Percentiles rank a stretch among this genome's conserved stretches.
Evolutionary conservation across 2,113 vertebrate species (phyloP).

Genomic region (Phrynocephalus versicolor): DNA sequence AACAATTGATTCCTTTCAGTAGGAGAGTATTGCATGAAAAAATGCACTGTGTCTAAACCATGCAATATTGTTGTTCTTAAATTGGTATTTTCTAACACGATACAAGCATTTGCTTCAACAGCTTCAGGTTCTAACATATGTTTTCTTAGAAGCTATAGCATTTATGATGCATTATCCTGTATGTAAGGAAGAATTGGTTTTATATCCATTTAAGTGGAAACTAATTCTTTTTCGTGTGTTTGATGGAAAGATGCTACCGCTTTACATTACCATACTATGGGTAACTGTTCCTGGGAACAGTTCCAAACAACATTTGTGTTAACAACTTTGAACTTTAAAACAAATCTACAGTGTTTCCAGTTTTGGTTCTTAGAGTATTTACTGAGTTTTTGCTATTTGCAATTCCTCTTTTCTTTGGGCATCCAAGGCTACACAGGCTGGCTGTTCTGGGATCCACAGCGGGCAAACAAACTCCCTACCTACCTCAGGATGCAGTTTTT

Average conservation of each 20-base stretch:
- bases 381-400: background rate
- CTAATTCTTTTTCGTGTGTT: slow-evolving; percentile 1
- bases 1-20: too few relatives aligned
- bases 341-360: background rate
- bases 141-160: background rate
- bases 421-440: too few relatives aligned
- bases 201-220: slow-evolving; percentile 7
- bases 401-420: too few relatives aligned
- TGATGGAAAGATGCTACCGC: background rate
- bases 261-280: background rate
- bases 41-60: background rate
- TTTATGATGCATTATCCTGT: background rate
- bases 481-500: too few relatives aligned
- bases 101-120: background rate
- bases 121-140: background rate
- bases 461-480: too few relatives aligned
- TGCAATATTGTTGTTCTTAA: background rate
- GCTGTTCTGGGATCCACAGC: too few relatives aligned
- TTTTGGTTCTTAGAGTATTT: background rate
- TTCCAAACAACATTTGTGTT: slow-evolving; percentile 19
- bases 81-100: background rate
- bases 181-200: background rate
- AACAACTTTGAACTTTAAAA: background rate
- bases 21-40: too few relatives aligned
- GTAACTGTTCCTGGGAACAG: background rate